Percentiles rank a stretch among this genome's conserved stretches.
Conservation (phyloP, 2,797 vertebrate genomes). For the Prionace glauca region DNA sequence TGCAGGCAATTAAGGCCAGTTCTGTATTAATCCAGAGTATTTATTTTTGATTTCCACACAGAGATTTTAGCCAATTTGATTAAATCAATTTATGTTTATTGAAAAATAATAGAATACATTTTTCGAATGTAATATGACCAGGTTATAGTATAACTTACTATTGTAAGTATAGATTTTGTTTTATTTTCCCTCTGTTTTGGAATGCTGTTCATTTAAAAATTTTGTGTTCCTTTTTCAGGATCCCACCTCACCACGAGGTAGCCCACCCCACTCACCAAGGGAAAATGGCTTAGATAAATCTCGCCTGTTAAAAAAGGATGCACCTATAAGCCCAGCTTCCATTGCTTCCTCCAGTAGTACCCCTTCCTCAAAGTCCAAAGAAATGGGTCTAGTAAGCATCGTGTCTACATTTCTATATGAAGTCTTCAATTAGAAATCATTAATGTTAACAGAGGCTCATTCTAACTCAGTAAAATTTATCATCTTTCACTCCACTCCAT, state of each 20-base stretch:
- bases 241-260: conserved; percentile 87
- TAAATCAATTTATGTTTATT: not conserved
- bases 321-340: conserved; percentile 91
- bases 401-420: not conserved
- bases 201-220: conserved; percentile 4
- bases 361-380: conserved; percentile 98
- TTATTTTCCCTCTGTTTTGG: not conserved
- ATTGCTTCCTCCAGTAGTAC: conserved; percentile 97
- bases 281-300: conserved; percentile 96
- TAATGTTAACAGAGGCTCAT: not conserved
- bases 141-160: not conserved
- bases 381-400: conserved; percentile 90
- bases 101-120: not conserved
- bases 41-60: not conserved
- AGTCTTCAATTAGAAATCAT: not conserved
- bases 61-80: not conserved
- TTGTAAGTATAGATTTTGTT: not conserved
- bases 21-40: not conserved
- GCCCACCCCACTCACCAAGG: conserved; percentile 88
- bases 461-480: not conserved
- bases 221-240: conserved; percentile 61
- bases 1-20: not conserved
- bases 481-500: not conserved
- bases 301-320: conserved; percentile 91
- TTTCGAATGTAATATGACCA: not conserved